Evolutionary conservation across 2,113 vertebrate species (phyloP).

Genomic region (Campylorhamphus procurvoides): DNA sequence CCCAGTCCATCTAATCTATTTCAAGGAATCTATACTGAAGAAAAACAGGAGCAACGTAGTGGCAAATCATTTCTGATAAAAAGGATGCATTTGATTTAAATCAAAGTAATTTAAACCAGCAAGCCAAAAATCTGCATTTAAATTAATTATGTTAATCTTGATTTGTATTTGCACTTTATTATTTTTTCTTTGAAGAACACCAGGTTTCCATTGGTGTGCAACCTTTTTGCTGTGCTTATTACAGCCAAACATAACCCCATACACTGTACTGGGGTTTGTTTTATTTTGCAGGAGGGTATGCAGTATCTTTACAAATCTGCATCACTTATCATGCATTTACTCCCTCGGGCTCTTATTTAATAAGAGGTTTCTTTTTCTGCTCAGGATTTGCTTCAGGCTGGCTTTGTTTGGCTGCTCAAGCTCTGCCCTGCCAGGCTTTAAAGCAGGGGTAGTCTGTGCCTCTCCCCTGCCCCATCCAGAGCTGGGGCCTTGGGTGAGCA

Average conservation of each 20-base stretch:
- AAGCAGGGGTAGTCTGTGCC: not conserved
- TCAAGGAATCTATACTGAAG: not conserved
- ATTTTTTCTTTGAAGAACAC: not conserved
- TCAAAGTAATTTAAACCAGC: not conserved
- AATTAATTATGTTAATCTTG: not conserved
- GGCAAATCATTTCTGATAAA: not conserved
- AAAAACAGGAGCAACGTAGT: not conserved
- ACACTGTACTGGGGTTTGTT: not conserved
- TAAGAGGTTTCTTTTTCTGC: not conserved
- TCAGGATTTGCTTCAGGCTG: not conserved
- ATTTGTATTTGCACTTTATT: not conserved
- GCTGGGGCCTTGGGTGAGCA: not conserved
- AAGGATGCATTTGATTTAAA: not conserved
- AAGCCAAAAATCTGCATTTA: not conserved
- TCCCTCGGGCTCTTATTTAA: not conserved
- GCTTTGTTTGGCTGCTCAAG: rapidly evolving
- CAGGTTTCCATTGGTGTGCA: not conserved
- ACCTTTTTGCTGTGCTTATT: not conserved
- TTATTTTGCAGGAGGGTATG: not conserved
- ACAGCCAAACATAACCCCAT: not conserved
- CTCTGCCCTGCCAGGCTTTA: not conserved
- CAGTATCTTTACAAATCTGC: not conserved
- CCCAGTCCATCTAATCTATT: not conserved
- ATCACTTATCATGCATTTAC: not conserved
- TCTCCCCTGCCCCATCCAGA: not conserved